A percentile compares a stretch with the other conserved stretches of the same genome.
Evolutionary conservation across 2,797 vertebrate genomes (phyloP).

Genomic region (Oceanodroma leucorhoa): DNA sequence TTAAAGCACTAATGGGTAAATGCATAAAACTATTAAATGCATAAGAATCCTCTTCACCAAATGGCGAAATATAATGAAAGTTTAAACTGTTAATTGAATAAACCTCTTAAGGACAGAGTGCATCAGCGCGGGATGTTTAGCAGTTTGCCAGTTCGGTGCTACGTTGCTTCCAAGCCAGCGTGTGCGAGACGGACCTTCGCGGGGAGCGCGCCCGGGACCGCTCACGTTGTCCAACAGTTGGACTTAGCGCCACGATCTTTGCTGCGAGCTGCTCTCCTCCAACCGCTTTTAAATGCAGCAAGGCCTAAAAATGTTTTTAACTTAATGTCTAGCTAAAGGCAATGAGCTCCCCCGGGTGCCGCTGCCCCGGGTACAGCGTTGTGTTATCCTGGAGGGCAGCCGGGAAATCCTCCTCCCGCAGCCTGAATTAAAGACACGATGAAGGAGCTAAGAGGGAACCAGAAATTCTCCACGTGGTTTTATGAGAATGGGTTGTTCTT

Average conservation of each 20-base stretch:
- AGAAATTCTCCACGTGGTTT: fast-evolving
- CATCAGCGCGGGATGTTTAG: not conserved
- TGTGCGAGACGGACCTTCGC: fast-evolving
- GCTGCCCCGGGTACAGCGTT: fast-evolving
- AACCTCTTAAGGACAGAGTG: slow-evolving; percentile 71
- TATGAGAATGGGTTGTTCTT: not conserved
- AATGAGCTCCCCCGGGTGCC: not conserved
- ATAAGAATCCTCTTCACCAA: slow-evolving; percentile 60
- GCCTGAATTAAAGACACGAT: not conserved
- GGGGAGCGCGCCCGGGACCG: fast-evolving
- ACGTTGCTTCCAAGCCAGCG: not conserved
- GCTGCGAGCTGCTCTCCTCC: not conserved
- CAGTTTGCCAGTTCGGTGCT: not conserved
- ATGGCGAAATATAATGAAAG: slow-evolving; percentile 71
- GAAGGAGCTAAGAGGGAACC: fast-evolving
- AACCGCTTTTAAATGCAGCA: not conserved
- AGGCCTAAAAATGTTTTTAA: not conserved
- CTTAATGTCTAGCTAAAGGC: not conserved
- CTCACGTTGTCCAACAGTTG: not conserved
- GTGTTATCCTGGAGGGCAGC: not conserved
- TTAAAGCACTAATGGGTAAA: slow-evolving; percentile 49
- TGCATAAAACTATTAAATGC: slow-evolving; percentile 63
- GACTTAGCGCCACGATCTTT: fast-evolving
- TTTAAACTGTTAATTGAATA: slow-evolving; percentile 79
- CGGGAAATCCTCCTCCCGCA: not conserved